phyloP scores from a whole-genome alignment of 2,797 vertebrate species.

The Periparus ater region DNA sequence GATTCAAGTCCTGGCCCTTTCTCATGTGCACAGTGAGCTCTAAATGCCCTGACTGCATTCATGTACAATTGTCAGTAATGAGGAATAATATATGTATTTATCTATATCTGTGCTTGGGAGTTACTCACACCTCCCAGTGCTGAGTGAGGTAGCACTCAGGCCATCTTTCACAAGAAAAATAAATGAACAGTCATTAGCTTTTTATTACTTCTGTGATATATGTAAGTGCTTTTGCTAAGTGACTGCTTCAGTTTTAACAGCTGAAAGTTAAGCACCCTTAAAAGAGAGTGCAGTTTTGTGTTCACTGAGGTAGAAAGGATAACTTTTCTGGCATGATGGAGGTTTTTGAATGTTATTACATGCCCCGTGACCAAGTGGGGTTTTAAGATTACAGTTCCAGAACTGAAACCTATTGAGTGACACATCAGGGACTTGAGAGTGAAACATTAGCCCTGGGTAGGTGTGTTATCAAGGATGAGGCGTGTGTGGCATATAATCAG shows the following conservation, averaged over 20 bases:
- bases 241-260: conserved; percentile 38
- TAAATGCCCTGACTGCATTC: not conserved
- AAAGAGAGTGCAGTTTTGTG: conserved; percentile 20
- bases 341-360: conserved; percentile 56
- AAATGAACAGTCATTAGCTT: conserved; percentile 48
- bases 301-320: conserved; percentile 54
- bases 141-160: not conserved
- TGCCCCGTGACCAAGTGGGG: conserved; percentile 18
- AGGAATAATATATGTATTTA: not conserved
- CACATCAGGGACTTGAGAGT: not conserved
- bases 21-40: not conserved
- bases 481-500: not conserved
- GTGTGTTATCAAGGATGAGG: not conserved
- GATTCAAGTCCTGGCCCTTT: not conserved
- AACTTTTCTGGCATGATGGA: conserved; percentile 47
- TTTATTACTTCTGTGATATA: conserved; percentile 45
- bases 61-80: not conserved
- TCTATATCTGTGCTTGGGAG: not conserved
- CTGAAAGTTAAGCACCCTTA: conserved; percentile 52
- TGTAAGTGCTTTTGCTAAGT: conserved; percentile 43
- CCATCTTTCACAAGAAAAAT: conserved; percentile 42
- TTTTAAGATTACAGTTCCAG: conserved; percentile 52
- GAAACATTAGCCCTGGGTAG: not conserved
- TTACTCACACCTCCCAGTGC: not conserved
- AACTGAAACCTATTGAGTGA: conserved; percentile 8